phyloP scores from a whole-genome alignment of 2,113 vertebrate genomes.

The Sander vitreus region DNA sequence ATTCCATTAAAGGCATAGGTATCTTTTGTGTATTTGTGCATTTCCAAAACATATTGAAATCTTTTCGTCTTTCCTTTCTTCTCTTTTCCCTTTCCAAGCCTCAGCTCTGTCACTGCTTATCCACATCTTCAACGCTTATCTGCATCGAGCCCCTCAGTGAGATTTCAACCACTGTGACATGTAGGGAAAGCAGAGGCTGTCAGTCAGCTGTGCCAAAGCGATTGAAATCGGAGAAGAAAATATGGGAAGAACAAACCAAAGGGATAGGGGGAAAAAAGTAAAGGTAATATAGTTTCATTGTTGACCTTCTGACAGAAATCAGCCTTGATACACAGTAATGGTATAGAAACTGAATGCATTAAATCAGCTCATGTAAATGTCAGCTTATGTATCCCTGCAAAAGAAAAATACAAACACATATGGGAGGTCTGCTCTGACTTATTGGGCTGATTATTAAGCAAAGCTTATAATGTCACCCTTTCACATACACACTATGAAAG shows the following conservation, averaged over 20 bases:
- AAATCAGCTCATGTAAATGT: constrained; percentile 69
- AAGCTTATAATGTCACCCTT: constrained; percentile 59
- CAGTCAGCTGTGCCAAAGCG: constrained; percentile 82
- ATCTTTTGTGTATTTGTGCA: constrained; percentile 91
- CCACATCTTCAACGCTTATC: constrained; percentile 90
- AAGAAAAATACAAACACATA: constrained; percentile 60
- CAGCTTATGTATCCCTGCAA: constrained; percentile 51
- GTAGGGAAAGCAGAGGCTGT: constrained; percentile 83
- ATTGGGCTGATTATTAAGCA: constrained; percentile 66
- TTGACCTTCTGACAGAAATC: constrained; percentile 40
- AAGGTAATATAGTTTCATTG: constrained; percentile 71
- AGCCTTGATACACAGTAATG: constrained; percentile 43
- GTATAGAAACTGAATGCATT: constrained; percentile 55
- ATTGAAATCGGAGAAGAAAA: constrained; percentile 71
- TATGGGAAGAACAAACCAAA: constrained; percentile 35
- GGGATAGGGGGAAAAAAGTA: constrained; percentile 8
- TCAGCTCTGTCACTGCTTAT: constrained; percentile 87
- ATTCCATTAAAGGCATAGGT: constrained; percentile 95
- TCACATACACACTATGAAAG: constrained; percentile 28
- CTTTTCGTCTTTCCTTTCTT: constrained; percentile 78
- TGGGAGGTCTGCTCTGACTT: constrained; percentile 57
- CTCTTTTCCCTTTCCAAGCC: constrained; percentile 72
- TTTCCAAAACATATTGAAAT: constrained; percentile 89
- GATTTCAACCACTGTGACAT: constrained; percentile 82
- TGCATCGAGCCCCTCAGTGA: constrained; percentile 75